Evolutionary conservation across 2,888 invertebrate genomes (phyloP).

Genomic region (Limnephilus lunatus): DNA sequence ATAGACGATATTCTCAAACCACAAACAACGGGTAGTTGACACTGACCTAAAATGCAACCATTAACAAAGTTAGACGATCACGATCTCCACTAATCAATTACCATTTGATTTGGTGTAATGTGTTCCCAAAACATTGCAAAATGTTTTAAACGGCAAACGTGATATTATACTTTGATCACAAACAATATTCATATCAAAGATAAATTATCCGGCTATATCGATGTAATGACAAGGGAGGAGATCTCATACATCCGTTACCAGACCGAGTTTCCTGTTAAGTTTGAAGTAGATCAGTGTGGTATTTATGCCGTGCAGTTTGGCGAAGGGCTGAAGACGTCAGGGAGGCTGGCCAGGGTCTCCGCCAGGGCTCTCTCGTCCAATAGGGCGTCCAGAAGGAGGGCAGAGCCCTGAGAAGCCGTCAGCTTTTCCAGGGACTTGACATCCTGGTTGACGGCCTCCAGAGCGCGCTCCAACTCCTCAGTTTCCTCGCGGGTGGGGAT

Average conservation of each 20-base stretch:
- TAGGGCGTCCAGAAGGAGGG: conserved; percentile 80
- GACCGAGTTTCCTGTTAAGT: background rate
- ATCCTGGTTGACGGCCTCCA: conserved; percentile 87
- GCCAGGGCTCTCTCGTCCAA: conserved; percentile 78
- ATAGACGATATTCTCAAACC: background rate
- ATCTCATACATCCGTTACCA: background rate
- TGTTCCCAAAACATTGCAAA: background rate
- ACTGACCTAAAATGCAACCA: background rate
- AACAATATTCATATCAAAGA: background rate
- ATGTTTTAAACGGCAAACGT: background rate
- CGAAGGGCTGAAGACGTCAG: conserved; percentile 73
- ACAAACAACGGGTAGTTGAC: background rate
- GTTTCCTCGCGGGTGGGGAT: conserved; percentile 88
- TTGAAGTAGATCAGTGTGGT: background rate
- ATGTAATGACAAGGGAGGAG: background rate
- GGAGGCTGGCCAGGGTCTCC: conserved; percentile 74
- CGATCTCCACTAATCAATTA: background rate
- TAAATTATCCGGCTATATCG: background rate
- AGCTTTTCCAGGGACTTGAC: conserved; percentile 84
- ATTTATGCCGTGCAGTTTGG: conserved; percentile 67
- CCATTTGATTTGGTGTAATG: background rate
- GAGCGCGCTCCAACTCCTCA: conserved; percentile 91
- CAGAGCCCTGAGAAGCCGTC: conserved; percentile 72
- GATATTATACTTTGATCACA: background rate
- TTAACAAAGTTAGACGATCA: background rate